Base-by-base conservation (phyloP, 2,797 vertebrate genomes). In the Nannoperca obscura region DNA sequence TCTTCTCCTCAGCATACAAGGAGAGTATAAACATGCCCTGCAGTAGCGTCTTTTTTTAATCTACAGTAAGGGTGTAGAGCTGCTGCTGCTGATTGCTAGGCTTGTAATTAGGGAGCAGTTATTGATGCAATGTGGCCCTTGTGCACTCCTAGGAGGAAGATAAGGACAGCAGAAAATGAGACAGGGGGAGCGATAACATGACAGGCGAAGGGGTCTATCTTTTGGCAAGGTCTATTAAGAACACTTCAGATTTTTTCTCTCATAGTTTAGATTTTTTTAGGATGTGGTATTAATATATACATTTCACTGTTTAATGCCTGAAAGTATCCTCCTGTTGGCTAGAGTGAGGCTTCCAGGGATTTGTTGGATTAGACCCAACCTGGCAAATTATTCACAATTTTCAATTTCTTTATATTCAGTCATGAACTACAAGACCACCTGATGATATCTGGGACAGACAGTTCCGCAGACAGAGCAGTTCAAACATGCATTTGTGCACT, bases 131-230 rank as follows among this genome's bases (percentile, higher is more conserved):
- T 9, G 71, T 83, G 72, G 55, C 74, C 73, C 58, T 69, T 62
- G 60, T 73, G 64, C 80, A 53, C 78, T 86, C 66, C 64, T 42
- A 17, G 22, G 69, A 54, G 53, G 38, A 24, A 74, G 90, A 94
- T 87, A 91, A 93, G 80, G 58, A 89, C 84, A 70, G 46, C 78
- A 87, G 74, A 86, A 91, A 90, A 84, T 78, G 52, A 84, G 78
- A 83, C 78, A 74, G 63, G 38, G 58, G 71, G 12, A 49, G 58
- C 7, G 59, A 80, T 87, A 86, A 84, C 54, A 61, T 36, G 63
- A 68, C 71, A 59, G 71, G 42, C 6, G 0, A 62, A 14, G 46
- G 54, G 59, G 19, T 74, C 17, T 82, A 38, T 85, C 63, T 82
- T 71, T 66, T 81, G 71, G 53, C 71, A 68, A 73, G 64, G 63